phyloP scores from a whole-genome alignment of 2,888 invertebrate species.

The Cynaeus angustus region DNA sequence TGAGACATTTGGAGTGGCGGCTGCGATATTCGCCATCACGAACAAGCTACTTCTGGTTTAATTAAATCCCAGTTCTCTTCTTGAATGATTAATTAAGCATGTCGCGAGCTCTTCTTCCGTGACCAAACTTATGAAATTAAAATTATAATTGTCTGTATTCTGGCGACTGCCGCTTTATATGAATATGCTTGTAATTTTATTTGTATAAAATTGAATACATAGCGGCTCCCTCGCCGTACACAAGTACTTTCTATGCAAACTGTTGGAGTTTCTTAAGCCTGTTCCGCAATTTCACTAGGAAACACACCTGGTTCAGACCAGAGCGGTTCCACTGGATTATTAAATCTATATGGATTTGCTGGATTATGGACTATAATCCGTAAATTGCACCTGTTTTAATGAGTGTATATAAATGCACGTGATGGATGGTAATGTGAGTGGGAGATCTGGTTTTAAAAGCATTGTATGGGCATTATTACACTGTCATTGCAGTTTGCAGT shows the following conservation, averaged over 20 bases:
- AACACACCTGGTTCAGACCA: slow-evolving; percentile 58
- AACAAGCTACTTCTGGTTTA: slow-evolving; percentile 69
- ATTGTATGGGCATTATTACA: slow-evolving; percentile 9
- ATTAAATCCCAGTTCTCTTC: slow-evolving; percentile 68
- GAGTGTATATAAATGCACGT: slow-evolving; percentile 40
- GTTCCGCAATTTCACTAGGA: slow-evolving; percentile 56
- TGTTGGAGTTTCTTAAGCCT: slow-evolving; percentile 57
- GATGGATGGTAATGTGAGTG: slow-evolving; percentile 39
- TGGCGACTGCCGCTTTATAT: slow-evolving; percentile 19
- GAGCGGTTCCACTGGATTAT: slow-evolving; percentile 54
- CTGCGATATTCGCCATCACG: slow-evolving; percentile 67
- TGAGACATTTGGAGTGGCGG: slow-evolving; percentile 61
- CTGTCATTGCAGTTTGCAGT: slow-evolving; percentile 3
- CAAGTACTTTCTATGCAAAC: slow-evolving; percentile 59
- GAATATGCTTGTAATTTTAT: slow-evolving; percentile 39
- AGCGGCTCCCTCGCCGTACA: slow-evolving; percentile 51
- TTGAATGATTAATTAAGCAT: slow-evolving; percentile 69
- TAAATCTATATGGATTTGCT: slow-evolving; percentile 58
- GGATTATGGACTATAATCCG: slow-evolving; percentile 55
- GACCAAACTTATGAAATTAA: slow-evolving; percentile 65
- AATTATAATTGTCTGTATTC: slow-evolving; percentile 57
- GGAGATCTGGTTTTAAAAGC: slow-evolving; percentile 34
- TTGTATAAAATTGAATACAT: slow-evolving; percentile 54
- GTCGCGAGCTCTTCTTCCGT: slow-evolving; percentile 58
- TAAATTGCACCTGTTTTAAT: slow-evolving; percentile 57